Evolutionary conservation across 2,113 vertebrate genomes (phyloP).

Genomic region (Pachypanchax playfairii): DNA sequence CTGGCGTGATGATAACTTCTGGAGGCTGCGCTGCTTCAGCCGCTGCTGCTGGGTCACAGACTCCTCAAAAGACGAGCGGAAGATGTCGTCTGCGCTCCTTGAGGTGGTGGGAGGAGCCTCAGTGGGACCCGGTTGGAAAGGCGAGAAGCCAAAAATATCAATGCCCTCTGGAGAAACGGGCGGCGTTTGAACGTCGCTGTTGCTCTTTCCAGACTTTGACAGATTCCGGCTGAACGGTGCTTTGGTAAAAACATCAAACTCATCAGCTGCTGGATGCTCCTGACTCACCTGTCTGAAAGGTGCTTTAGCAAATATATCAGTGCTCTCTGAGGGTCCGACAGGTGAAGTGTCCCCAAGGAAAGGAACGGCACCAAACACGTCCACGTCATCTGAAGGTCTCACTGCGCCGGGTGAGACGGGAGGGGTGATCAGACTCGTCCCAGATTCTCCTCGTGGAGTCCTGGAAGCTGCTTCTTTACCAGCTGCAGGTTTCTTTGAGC

Average conservation of each 20-base stretch:
- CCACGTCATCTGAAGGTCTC: constrained; percentile 10
- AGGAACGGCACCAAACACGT: constrained; percentile 89
- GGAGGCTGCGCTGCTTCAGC: constrained; percentile 89
- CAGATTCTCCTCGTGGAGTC: constrained; percentile 53
- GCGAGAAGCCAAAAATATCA: constrained; percentile 90
- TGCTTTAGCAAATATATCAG: constrained; percentile 67
- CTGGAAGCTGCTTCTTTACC: constrained; percentile 12
- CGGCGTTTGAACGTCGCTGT: constrained; percentile 60
- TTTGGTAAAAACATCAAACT: constrained; percentile 94
- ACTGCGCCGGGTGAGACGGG: constrained; percentile 29
- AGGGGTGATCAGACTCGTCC: background rate
- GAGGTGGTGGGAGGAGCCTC: constrained; percentile 52
- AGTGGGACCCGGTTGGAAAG: constrained; percentile 83
- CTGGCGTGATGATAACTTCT: constrained; percentile 90
- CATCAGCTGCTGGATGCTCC: constrained; percentile 78
- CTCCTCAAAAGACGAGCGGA: constrained; percentile 85
- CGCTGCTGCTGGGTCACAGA: constrained; percentile 84
- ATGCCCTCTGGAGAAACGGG: constrained; percentile 78
- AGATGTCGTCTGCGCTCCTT: constrained; percentile 84
- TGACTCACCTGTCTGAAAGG: constrained; percentile 69
- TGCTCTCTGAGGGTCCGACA: constrained; percentile 43
- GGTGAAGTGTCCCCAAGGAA: constrained; percentile 78
- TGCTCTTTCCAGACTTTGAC: constrained; percentile 71
- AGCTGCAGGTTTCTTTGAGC: constrained; percentile 34
- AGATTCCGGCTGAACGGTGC: constrained; percentile 90